Evolutionary conservation across 2,797 vertebrate species (phyloP).

Genomic region (Sciaenops ocellatus): DNA sequence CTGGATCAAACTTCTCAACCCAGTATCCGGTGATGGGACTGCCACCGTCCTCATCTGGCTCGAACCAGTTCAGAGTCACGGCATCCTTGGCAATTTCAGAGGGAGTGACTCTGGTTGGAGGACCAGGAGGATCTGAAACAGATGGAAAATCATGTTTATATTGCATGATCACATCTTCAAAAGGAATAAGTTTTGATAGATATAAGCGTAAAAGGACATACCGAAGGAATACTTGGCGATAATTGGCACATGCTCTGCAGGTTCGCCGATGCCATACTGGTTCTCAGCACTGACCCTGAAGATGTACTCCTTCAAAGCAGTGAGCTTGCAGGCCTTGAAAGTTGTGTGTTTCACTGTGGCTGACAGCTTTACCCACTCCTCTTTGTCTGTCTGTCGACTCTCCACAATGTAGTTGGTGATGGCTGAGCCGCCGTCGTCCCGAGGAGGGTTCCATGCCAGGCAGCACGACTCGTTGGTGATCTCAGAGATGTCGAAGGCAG

Average conservation of each 20-base stretch:
- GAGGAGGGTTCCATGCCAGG: conserved; percentile 97
- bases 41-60: conserved; percentile 98
- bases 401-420: conserved; percentile 97
- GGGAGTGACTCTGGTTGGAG: conserved; percentile 92
- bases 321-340: conserved; percentile 94
- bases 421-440: conserved; percentile 95
- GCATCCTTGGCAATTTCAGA: conserved; percentile 95
- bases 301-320: conserved; percentile 93
- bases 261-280: conserved; percentile 95
- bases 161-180: background rate
- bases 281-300: conserved; percentile 98
- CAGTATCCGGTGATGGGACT: conserved; percentile 98
- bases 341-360: conserved; percentile 96
- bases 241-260: conserved; percentile 91
- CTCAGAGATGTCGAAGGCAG: conserved; percentile 97
- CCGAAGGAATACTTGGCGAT: conserved; percentile 96
- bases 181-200: rapidly evolving
- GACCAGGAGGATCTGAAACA: conserved; percentile 91
- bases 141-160: background rate
- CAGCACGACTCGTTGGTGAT: conserved; percentile 95
- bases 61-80: conserved; percentile 94
- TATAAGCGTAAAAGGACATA: conserved; percentile 66
- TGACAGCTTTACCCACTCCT: conserved; percentile 97
- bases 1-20: conserved; percentile 97
- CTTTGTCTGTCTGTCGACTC: conserved; percentile 89